Conservation (phyloP, 2,113 vertebrate genomes). For the Cepphus grylle region DNA sequence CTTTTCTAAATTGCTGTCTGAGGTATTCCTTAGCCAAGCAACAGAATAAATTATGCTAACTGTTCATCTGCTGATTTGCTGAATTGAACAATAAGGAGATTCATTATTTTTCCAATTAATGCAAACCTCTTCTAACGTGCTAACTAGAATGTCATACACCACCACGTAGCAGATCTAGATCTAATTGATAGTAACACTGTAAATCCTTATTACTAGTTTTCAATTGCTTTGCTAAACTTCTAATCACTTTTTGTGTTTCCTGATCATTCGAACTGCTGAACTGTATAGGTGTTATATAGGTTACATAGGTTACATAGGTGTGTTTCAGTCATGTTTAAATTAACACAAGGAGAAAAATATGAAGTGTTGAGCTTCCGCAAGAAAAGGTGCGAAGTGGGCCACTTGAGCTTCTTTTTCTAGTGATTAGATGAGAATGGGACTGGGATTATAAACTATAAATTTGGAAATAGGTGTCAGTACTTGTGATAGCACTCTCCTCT, state of each 20-base stretch:
- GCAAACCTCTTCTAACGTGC: neutral
- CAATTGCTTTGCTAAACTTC: neutral
- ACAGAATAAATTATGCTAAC: neutral
- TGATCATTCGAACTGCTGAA: neutral
- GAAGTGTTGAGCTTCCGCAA: neutral
- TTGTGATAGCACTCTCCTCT: neutral
- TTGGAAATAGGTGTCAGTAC: neutral
- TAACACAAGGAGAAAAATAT: neutral
- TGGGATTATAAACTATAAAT: neutral
- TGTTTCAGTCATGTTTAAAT: neutral
- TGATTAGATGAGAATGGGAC: neutral
- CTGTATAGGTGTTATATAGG: too few relatives aligned
- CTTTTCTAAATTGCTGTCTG: neutral
- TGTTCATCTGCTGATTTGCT: neutral
- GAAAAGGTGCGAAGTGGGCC: neutral
- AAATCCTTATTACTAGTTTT: neutral
- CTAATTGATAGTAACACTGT: neutral
- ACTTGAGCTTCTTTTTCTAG: neutral
- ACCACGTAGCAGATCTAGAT: neutral
- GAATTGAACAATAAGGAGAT: neutral
- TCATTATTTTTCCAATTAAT: neutral
- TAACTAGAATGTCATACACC: neutral
- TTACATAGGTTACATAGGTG: neutral
- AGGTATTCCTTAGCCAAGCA: neutral
- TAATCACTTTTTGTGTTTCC: accelerated